These are phyloP conservation scores for Sternotherus odoratus DNA, from an alignment of 2,797 vertebrate genomes.

Conservation along the genomic window DNA sequence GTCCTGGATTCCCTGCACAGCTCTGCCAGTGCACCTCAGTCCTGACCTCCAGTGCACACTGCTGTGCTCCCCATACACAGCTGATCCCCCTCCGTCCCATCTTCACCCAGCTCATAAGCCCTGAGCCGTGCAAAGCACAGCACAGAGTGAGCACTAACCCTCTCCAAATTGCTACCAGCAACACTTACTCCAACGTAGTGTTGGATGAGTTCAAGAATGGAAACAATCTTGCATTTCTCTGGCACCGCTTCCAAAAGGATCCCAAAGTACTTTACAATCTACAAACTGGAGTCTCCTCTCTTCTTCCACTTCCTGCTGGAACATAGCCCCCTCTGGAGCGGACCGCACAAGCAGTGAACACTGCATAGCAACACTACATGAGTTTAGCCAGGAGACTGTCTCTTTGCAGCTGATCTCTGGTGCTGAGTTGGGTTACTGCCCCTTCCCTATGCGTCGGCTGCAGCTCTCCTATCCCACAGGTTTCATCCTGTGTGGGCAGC, in stretches of 20 bases:
- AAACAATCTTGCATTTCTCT: not conserved
- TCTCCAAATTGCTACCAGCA: not conserved
- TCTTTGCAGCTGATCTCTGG: constrained; percentile 40
- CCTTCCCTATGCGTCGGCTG: not conserved
- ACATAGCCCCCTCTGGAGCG: not conserved
- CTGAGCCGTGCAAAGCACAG: not conserved
- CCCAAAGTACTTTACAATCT: not conserved
- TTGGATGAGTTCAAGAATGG: fast-evolving
- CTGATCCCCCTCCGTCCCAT: not conserved
- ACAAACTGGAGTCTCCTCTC: not conserved
- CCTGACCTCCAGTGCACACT: not conserved
- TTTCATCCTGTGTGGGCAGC: not conserved
- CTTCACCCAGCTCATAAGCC: not conserved
- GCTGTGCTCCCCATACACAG: not conserved
- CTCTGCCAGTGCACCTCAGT: not conserved
- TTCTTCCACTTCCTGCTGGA: not conserved
- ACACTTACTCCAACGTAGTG: not conserved
- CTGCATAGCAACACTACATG: not conserved
- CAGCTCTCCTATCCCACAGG: not conserved
- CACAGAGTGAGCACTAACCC: not conserved
- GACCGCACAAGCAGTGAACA: not conserved
- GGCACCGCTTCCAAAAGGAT: not conserved
- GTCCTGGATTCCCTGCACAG: not conserved
- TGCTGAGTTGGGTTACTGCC: constrained; percentile 17
- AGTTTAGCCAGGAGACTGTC: constrained; percentile 5